These are phyloP conservation scores for Halichondria panicea DNA, from an alignment of 37 sponge, comb jelly and placozoan genomes.

Conservation along the genomic window DNA sequence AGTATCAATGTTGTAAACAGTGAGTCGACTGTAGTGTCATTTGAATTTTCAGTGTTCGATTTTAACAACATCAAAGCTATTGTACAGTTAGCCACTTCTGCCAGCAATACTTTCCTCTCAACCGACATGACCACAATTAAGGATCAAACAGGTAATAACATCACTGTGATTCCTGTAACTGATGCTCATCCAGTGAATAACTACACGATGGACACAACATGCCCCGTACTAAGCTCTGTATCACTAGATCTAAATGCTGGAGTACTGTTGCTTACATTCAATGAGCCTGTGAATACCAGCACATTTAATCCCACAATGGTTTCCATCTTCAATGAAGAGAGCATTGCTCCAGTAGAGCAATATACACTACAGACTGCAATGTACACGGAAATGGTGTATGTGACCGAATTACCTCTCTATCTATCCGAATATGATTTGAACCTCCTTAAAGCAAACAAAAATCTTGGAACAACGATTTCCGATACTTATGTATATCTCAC, in stretches of 20 bases:
- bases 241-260: slow-evolving; percentile 60
- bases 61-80: slow-evolving; percentile 64
- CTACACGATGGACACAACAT: slow-evolving; percentile 60
- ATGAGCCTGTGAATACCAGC: slow-evolving; percentile 80
- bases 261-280: slow-evolving; percentile 60
- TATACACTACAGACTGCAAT: slow-evolving; percentile 11
- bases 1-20: slow-evolving; percentile 1
- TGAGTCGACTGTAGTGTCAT: slow-evolving; percentile 28
- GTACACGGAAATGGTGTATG: slow-evolving; percentile 34
- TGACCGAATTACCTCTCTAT: too few species aligned
- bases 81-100: slow-evolving; percentile 53
- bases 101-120: slow-evolving; percentile 57
- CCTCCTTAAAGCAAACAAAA: slow-evolving; percentile 32
- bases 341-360: not conserved
- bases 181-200: slow-evolving; percentile 8
- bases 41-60: slow-evolving; percentile 61
- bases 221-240: slow-evolving; percentile 59
- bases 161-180: slow-evolving; percentile 21
- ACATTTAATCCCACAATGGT: slow-evolving; percentile 63
- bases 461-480: slow-evolving; percentile 19
- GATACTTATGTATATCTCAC: slow-evolving; percentile 39
- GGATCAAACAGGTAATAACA: slow-evolving; percentile 70
- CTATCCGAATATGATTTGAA: slow-evolving; percentile 56
- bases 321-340: slow-evolving; percentile 22
- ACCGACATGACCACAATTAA: slow-evolving; percentile 46